phyloP scores from a whole-genome alignment of 1,140 invertebrate species.

The Metaphire vulgaris region DNA sequence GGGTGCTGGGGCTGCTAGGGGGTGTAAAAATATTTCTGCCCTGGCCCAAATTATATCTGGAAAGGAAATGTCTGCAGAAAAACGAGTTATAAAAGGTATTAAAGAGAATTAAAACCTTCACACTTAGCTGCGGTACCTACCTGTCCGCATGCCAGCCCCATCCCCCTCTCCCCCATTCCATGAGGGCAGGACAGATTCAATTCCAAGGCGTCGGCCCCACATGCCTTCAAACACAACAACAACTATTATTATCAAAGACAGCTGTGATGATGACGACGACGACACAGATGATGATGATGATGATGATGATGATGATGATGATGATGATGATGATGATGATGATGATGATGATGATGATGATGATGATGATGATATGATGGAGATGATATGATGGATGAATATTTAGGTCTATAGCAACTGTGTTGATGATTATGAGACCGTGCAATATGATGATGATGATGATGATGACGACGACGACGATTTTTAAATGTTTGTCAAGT shows the following conservation, averaged over 20 bases:
- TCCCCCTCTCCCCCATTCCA: slow-evolving; percentile 85
- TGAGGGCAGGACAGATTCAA: slow-evolving; percentile 96
- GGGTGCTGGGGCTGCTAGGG: too few species aligned
- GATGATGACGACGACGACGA: neutral
- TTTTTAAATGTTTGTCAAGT: too few species aligned
- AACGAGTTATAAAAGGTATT: too few species aligned
- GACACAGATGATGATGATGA: neutral
- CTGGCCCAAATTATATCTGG: too few species aligned
- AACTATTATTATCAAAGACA: neutral
- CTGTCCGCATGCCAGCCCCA: slow-evolving; percentile 96
- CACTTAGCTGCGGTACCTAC: too few species aligned
- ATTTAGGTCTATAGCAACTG: neutral
- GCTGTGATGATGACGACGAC: neutral
- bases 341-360: neutral
- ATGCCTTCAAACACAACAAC: slow-evolving; percentile 42
- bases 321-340: slow-evolving; percentile 3
- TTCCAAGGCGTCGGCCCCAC: slow-evolving; percentile 89
- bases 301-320: slow-evolving; percentile 2
- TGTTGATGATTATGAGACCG: neutral
- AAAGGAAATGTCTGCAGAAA: too few species aligned
- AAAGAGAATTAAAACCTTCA: too few species aligned
- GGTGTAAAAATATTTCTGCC: too few species aligned
- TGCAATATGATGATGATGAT: neutral
- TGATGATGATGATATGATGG: neutral
- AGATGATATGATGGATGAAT: too few species aligned